Evolutionary conservation across 2,888 invertebrate species (phyloP), one percentile per base, ranked within the genome.

Genomic region (Dynastes hyllus): DNA sequence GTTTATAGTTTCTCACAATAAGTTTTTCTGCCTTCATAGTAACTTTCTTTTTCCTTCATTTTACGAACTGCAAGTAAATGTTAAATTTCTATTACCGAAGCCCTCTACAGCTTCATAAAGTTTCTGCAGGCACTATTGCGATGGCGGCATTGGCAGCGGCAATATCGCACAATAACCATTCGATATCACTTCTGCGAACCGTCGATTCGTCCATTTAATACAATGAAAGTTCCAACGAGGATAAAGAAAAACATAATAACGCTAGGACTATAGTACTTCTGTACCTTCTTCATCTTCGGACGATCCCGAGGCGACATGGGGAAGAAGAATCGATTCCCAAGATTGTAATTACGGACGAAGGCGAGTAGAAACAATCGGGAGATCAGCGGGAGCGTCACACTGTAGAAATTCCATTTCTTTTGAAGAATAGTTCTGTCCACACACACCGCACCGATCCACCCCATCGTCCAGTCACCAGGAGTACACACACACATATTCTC

Each of bases 401-500:
- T 45, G 45, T 8, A 45, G 45, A 63, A 63, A 63, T 63, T 63
- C 63, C 63, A 63, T 63, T 63, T 63, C 63, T 45, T 63, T 63
- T 63, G 32, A 32, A 63, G 27, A 63, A 63, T 32, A 5, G 63
- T 11, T 27, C 29, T 13, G 11, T 5, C 63, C 45, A 6, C 45
- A 8, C 11, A 45, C 32, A 4, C 5, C 32, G 32, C 32, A 45
- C 45, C 45, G 45, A 11, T 1, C 11, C 45, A 9, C 8, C 11
- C 8, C 5, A 32, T 45, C 8, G 45, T 11, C 45, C 45, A 9
- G 45, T 9, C 45, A 11, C 45, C 11, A 45, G 11, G 45, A 45
- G 1, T 45, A 11, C 32, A 4, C 32, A 4, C 32, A 45, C 45
- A 45, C 45, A 11, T 11, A 8, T 11, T 8, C 45, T 9, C 45